Evolutionary conservation across 2,113 vertebrate species (phyloP), one percentile per base, ranked within the genome.

Genomic region (Cyprinus carpio): DNA sequence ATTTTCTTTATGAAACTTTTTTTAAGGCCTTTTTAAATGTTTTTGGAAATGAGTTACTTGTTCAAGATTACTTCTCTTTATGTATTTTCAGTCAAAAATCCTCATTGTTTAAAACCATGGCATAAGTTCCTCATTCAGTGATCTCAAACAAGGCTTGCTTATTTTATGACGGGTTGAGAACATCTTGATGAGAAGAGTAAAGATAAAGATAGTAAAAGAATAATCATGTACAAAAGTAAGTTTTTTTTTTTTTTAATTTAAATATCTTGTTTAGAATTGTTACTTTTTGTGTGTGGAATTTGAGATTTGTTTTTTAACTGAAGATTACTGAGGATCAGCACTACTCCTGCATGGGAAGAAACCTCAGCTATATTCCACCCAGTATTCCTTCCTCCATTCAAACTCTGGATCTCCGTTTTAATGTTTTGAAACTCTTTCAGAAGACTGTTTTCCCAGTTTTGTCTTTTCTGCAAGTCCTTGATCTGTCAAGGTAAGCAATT

Each of bases 361-460:
- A 88, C 77, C 87, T 88, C n/a, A 75, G 64, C 9, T 58, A 56
- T 13, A 80, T 88, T 25, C 87, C 84, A 31, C 4, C 20, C 9
- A 83, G 67, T 67, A 60, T 88, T 65, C 75, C 75, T 25, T 75
- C 31, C 2, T 79, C 74, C 2, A 20, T 85, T 15, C n/a, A 83
- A 46, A 83, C 7, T 10, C 65, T 88, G 81, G 80, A 86, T 29
- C 85, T 87, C 43, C 85, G 84, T 74, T 88, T 85, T 79, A 85
- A 83, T 34, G 27, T 79, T 20, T 74, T 88, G 64, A 67, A 56
- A n/a, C 11, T 0, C 25, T 85, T 85, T 58, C 10, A 79, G 31
- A 88, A 65, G 43, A 31, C 43, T 58, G 3, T 79, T 25, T 85
- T 88, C 60, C 84, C 74, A 29, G 54, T 27, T 54, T 60, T 88